Percentiles rank a stretch among this genome's conserved stretches.
These are phyloP conservation scores for Varecia variegata DNA, from an alignment of 2,797 vertebrate genomes.

Conservation along the genomic window DNA sequence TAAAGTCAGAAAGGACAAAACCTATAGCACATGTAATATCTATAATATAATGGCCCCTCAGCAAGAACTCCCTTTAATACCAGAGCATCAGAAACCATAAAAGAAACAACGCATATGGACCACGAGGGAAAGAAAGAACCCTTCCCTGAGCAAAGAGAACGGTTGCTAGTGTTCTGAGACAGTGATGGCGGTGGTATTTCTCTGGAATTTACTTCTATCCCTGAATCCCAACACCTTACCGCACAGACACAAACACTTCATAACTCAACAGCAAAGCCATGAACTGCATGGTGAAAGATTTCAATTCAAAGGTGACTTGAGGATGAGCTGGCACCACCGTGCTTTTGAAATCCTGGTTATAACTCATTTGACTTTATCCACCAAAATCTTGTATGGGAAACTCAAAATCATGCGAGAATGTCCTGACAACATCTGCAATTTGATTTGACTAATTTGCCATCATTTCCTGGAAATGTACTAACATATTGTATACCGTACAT, in stretches of 20 bases:
- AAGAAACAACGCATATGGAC: conserved; percentile 42
- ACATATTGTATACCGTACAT: background rate
- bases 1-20: conserved; percentile 58
- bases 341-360: background rate
- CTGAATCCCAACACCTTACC: background rate
- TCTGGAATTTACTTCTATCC: conserved; percentile 1
- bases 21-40: background rate
- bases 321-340: background rate
- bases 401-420: background rate
- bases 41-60: background rate
- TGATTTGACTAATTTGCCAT: background rate
- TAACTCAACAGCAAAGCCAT: background rate
- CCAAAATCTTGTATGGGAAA: background rate
- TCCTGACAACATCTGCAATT: background rate
- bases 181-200: background rate
- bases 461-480: background rate
- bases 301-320: background rate
- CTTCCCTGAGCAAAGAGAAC: background rate
- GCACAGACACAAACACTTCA: background rate
- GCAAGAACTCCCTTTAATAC: conserved; percentile 50
- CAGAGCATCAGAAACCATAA: conserved; percentile 34
- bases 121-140: background rate
- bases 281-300: background rate
- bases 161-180: background rate
- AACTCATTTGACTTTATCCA: background rate